Conservation (phyloP, 2,113 vertebrate species). For the Puntigrus tetrazona region DNA sequence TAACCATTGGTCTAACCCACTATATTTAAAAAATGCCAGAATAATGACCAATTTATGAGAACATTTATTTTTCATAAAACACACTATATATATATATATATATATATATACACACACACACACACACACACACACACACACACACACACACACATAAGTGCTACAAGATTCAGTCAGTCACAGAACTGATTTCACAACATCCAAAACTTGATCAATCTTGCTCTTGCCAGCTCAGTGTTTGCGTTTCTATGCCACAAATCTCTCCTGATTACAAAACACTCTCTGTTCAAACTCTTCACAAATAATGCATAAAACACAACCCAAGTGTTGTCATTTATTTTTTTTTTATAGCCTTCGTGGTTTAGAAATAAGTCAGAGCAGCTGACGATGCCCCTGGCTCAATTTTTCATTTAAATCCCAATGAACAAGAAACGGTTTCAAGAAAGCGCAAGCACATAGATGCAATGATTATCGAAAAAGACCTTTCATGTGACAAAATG, state of each 20-base stretch:
- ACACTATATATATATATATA: not conserved
- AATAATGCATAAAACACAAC: constrained; percentile 65
- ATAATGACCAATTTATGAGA: not conserved
- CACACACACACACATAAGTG: too few species aligned
- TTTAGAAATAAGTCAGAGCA: constrained; percentile 6
- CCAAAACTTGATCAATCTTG: constrained; percentile 45
- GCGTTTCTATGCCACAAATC: not conserved
- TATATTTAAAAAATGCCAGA: not conserved
- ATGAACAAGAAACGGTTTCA: not conserved
- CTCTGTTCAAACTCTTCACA: constrained; percentile 55
- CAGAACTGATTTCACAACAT: constrained; percentile 9
- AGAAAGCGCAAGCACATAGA: not conserved
- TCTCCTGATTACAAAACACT: constrained; percentile 35
- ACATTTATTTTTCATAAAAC: not conserved
- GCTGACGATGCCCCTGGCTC: not conserved
- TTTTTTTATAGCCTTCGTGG: constrained; percentile 34
- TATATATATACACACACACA: too few species aligned
- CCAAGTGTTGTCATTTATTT: constrained; percentile 36
- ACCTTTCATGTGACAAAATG: not conserved
- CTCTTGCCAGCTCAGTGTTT: not conserved
- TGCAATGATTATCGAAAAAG: not conserved
- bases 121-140: too few species aligned
- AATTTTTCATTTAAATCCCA: not conserved
- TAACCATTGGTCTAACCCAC: not conserved
- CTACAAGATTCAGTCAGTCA: not conserved